Conservation (phyloP, 1,140 invertebrate genomes). For the Lithobius niger region DNA sequence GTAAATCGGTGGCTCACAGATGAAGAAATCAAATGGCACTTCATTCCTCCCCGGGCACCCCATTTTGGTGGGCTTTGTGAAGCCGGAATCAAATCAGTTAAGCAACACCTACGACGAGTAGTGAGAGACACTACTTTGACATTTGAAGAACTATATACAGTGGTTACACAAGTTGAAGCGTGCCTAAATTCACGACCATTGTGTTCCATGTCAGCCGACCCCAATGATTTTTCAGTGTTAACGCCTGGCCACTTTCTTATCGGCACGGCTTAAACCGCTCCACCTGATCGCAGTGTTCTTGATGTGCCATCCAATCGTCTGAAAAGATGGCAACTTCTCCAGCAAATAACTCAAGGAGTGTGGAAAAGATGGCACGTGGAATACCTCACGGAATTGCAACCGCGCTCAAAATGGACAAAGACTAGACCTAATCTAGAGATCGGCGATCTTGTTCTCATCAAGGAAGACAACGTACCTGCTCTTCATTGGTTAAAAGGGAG, state of each 20-base stretch:
- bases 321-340: constrained; percentile 15
- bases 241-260: constrained; percentile 14
- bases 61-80: constrained; percentile 16
- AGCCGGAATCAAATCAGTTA: constrained; percentile 11
- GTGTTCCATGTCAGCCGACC: not conserved
- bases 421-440: no score
- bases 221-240: constrained; percentile 6
- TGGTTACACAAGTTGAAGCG: constrained; percentile 25
- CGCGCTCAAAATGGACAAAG: not conserved
- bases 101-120: constrained; percentile 12
- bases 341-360: constrained; percentile 23
- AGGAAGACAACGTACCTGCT: no score
- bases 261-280: not conserved
- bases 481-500: no score
- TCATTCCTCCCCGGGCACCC: no score
- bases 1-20: no score
- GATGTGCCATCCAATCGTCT: constrained; percentile 15
- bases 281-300: constrained; percentile 15
- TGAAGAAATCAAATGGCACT: no score
- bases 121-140: constrained; percentile 12
- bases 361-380: constrained; percentile 29
- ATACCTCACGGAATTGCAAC: constrained; percentile 15
- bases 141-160: constrained; percentile 24
- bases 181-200: constrained; percentile 22
- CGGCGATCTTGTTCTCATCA: no score